Percentiles rank a stretch among this genome's conserved stretches.
These are phyloP conservation scores for Tachina fera DNA, from an alignment of 2,888 invertebrate genomes.

Conservation along the genomic window DNA sequence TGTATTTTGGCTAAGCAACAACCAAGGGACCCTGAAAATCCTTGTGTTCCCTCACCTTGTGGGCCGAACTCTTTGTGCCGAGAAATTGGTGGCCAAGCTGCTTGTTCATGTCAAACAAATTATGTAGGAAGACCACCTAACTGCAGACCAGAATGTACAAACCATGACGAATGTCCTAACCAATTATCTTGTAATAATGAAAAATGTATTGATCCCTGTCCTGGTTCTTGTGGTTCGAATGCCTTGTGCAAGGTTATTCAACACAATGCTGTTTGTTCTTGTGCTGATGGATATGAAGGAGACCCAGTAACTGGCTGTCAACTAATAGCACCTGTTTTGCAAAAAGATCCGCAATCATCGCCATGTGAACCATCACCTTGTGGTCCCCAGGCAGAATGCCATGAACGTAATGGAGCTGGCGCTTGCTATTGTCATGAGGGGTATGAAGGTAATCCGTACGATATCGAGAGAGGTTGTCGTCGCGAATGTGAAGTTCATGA, in stretches of 20 bases:
- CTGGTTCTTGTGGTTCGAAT: slow-evolving; percentile 90
- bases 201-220: slow-evolving; percentile 92
- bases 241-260: slow-evolving; percentile 93
- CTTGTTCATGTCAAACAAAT: slow-evolving; percentile 91
- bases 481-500: slow-evolving; percentile 91
- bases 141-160: slow-evolving; percentile 92
- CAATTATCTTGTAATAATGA: slow-evolving; percentile 92
- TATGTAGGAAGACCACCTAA: slow-evolving; percentile 93
- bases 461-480: slow-evolving; percentile 86
- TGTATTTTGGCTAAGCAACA: slow-evolving; percentile 83
- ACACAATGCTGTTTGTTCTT: slow-evolving; percentile 91
- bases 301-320: slow-evolving; percentile 87
- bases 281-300: slow-evolving; percentile 92
- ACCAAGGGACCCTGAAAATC: slow-evolving; percentile 84
- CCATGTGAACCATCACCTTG: slow-evolving; percentile 93
- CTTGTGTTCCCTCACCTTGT: slow-evolving; percentile 92
- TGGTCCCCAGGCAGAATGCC: slow-evolving; percentile 92
- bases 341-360: slow-evolving; percentile 87
- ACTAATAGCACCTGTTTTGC: slow-evolving; percentile 84
- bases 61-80: slow-evolving; percentile 93
- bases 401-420: slow-evolving; percentile 92
- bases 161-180: slow-evolving; percentile 91
- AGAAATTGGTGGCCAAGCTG: slow-evolving; percentile 91
- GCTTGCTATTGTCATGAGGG: slow-evolving; percentile 92
- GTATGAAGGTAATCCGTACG: slow-evolving; percentile 92